Percentiles rank a stretch among this genome's conserved stretches.
These are phyloP conservation scores for Hirtodrosophila duncani DNA, from an alignment of 2,888 invertebrate genomes.

Conservation along the genomic window DNA sequence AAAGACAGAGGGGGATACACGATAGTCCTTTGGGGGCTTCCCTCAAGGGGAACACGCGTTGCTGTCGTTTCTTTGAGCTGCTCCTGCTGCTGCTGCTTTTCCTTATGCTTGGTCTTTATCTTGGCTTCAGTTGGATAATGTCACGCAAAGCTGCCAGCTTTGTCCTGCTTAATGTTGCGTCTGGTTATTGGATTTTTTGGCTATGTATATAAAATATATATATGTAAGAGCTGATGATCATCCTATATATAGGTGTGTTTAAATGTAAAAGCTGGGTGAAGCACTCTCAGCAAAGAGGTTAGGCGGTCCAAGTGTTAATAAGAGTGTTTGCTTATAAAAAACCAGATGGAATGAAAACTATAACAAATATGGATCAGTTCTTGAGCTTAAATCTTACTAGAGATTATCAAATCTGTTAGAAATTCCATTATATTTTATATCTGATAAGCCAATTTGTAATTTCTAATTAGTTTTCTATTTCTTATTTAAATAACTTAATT, in stretches of 20 bases:
- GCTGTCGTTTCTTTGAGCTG: conserved; percentile 51
- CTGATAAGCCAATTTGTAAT: background rate
- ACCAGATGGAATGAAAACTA: too few relatives aligned
- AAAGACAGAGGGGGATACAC: conserved; percentile 21
- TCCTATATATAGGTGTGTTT: too few relatives aligned
- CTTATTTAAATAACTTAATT: background rate
- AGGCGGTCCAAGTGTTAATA: too few relatives aligned
- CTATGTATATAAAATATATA: background rate
- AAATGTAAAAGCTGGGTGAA: too few relatives aligned
- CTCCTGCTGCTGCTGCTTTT: background rate
- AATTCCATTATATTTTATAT: conserved; percentile 2
- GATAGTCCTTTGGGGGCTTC: conserved; percentile 38
- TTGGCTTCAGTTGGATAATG: conserved; percentile 61
- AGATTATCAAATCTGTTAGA: conserved; percentile 28
- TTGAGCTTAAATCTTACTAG: conserved; percentile 53
- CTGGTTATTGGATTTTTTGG: conserved; percentile 31
- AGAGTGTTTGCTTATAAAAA: too few relatives aligned
- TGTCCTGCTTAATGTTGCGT: conserved; percentile 58
- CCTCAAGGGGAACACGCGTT: conserved; percentile 56
- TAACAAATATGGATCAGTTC: too few relatives aligned
- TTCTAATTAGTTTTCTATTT: background rate
- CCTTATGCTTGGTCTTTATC: background rate
- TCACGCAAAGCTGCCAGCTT: conserved; percentile 63
- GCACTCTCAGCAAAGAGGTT: too few relatives aligned
- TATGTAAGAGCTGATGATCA: background rate